Conservation (phyloP, 2,113 vertebrate species). For the Psittacara wagleri region DNA sequence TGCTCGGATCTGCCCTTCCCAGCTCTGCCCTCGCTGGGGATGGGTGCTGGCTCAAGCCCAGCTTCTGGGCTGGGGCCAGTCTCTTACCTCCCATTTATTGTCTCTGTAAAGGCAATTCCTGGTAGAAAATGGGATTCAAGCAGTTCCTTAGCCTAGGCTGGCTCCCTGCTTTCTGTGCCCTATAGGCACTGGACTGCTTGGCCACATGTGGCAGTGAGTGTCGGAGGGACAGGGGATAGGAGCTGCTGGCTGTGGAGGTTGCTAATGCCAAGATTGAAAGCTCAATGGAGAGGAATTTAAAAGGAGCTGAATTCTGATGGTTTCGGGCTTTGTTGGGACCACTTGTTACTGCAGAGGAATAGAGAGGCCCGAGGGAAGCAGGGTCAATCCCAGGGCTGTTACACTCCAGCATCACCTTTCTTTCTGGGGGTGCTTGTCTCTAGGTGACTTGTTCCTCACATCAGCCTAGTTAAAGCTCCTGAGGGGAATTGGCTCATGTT, state of each 20-base stretch:
- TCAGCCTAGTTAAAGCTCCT: not conserved
- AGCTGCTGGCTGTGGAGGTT: not conserved
- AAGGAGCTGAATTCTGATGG: not conserved
- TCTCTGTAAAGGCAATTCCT: not conserved
- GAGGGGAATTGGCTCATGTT: not conserved
- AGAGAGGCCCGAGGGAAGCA: not conserved
- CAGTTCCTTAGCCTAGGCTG: not conserved
- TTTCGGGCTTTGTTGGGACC: not conserved
- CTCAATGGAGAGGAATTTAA: not conserved
- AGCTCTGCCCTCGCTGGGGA: not conserved
- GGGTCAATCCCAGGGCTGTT: not conserved
- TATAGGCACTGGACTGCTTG: not conserved
- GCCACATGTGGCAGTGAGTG: fast-evolving
- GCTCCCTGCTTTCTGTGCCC: not conserved
- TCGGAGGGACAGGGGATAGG: not conserved
- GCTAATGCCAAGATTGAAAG: not conserved
- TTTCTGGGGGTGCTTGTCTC: not conserved
- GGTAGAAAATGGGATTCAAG: not conserved
- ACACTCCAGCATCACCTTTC: not conserved
- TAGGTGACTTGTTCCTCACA: not conserved
- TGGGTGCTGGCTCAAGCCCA: not conserved
- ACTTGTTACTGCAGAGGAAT: not conserved
- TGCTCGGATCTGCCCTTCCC: not conserved
- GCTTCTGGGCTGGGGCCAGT: not conserved
- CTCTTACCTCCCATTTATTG: not conserved